A percentile compares a stretch with the other conserved stretches of the same genome.
These are phyloP conservation scores for Scortum barcoo DNA, from an alignment of 2,113 vertebrate species.

Conservation along the genomic window DNA sequence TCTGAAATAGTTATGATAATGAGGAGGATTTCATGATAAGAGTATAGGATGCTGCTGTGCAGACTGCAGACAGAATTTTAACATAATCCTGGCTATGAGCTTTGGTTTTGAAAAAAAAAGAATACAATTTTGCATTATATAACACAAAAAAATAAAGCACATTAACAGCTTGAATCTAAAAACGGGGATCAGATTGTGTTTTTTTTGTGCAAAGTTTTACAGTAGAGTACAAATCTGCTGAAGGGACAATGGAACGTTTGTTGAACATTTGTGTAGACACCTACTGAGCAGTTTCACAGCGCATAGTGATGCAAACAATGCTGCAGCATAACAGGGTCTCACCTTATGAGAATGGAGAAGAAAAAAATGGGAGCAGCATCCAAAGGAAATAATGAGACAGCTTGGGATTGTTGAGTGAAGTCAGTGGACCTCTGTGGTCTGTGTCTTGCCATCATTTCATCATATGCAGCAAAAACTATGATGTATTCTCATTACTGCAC, in stretches of 20 bases:
- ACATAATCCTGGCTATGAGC: background rate
- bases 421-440: conserved; percentile 23
- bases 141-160: background rate
- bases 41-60: background rate
- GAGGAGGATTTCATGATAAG: background rate
- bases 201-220: background rate
- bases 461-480: conserved; percentile 18
- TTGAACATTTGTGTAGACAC: background rate
- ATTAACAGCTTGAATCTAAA: background rate
- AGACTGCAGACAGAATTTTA: background rate
- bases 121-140: background rate
- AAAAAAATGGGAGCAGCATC: conserved; percentile 19
- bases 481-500: conserved; percentile 17
- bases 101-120: background rate
- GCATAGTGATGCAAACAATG: background rate
- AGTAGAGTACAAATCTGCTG: background rate
- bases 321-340: conserved; percentile 5
- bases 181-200: background rate
- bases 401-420: conserved; percentile 52
- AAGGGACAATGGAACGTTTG: conserved; percentile 7
- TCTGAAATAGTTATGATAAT: background rate
- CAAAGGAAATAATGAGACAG: conserved; percentile 66
- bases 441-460: conserved; percentile 40
- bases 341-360: conserved; percentile 19
- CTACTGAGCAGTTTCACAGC: conserved; percentile 24